phyloP scores from a whole-genome alignment of 2,888 invertebrate genomes.

The Sphinx pinastri region DNA sequence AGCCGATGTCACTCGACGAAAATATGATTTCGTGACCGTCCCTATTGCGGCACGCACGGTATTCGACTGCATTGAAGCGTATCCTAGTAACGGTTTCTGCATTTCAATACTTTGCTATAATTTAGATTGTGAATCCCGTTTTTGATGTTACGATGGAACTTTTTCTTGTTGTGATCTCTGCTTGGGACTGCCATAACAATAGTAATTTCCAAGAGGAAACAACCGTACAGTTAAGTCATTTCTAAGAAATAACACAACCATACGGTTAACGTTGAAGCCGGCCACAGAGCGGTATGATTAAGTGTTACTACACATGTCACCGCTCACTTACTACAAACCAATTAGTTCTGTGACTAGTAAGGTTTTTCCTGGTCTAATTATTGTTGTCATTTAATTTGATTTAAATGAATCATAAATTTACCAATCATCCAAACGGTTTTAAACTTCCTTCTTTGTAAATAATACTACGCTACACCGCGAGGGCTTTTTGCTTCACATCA shows the following conservation, averaged over 20 bases:
- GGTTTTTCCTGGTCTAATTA: neutral
- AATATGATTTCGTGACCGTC: constrained; percentile 60
- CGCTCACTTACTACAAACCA: neutral
- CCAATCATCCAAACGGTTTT: neutral
- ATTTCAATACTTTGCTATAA: constrained; percentile 69
- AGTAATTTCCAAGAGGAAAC: neutral
- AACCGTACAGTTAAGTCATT: neutral
- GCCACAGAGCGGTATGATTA: constrained; percentile 13
- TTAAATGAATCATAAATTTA: neutral
- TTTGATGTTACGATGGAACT: neutral
- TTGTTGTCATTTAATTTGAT: neutral
- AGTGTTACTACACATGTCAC: neutral
- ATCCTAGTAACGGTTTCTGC: constrained; percentile 76
- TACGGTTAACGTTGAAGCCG: constrained; percentile 41
- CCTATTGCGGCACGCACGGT: constrained; percentile 54
- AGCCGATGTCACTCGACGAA: constrained; percentile 29
- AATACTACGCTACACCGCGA: neutral
- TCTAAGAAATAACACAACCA: constrained; percentile 11
- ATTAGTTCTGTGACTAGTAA: neutral
- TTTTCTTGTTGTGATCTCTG: constrained; percentile 14
- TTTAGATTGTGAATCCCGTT: constrained; percentile 10
- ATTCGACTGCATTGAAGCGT: constrained; percentile 56
- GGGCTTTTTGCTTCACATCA: neutral
- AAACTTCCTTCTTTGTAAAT: neutral
- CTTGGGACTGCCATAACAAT: neutral